These are phyloP conservation scores for Propsilocerus akamusi DNA, from an alignment of 1,140 invertebrate species.

Conservation along the genomic window DNA sequence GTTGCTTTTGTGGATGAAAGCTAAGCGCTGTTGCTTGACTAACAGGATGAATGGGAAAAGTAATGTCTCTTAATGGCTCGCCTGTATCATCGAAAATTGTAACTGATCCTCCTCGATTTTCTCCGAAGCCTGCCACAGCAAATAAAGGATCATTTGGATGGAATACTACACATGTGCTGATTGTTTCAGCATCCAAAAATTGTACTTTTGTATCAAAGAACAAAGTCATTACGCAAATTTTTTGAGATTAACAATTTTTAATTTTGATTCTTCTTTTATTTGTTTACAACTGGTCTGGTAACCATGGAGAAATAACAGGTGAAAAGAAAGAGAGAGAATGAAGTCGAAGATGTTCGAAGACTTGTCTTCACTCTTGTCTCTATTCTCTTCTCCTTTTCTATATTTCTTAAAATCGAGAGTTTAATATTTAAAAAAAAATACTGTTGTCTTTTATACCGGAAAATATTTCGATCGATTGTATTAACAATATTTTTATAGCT, in stretches of 20 bases:
- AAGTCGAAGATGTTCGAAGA: not conserved
- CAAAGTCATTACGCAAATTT: conserved; percentile 38
- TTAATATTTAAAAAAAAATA: too few relatives aligned
- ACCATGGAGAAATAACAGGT: not conserved
- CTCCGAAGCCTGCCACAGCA: conserved; percentile 67
- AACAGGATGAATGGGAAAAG: conserved; percentile 47
- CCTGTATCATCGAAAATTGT: conserved; percentile 78
- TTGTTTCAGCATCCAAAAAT: conserved; percentile 43
- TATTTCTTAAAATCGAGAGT: too few relatives aligned
- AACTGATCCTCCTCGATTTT: conserved; percentile 71
- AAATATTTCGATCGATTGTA: too few relatives aligned
- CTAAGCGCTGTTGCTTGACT: conserved; percentile 59
- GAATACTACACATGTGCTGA: conserved; percentile 61
- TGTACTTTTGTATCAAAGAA: conserved; percentile 57
- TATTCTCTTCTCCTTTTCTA: too few relatives aligned
- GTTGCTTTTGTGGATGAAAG: conserved; percentile 76
- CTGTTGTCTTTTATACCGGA: too few relatives aligned
- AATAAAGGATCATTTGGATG: conserved; percentile 58
- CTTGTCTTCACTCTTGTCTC: not conserved
- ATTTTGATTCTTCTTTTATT: not conserved
- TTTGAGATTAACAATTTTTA: not conserved
- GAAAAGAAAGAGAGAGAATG: not conserved
- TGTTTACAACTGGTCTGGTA: not conserved
- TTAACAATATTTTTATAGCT: too few relatives aligned
- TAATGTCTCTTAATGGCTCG: conserved; percentile 55